These are phyloP conservation scores for Mimas tiliae DNA, from an alignment of 2,888 invertebrate species.

Conservation along the genomic window DNA sequence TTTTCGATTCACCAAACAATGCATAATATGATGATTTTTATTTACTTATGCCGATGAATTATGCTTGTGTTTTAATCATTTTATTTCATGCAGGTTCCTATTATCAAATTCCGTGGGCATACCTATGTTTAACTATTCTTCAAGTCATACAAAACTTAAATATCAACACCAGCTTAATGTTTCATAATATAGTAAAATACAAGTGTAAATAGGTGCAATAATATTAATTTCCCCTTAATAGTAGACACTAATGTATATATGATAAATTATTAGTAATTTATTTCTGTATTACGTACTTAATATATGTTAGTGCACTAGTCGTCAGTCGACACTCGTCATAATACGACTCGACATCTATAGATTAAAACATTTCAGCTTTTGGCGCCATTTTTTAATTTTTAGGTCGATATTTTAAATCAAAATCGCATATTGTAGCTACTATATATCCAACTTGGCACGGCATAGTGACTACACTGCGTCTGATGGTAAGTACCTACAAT, in stretches of 20 bases:
- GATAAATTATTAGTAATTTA: not conserved
- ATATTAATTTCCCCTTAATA: not conserved
- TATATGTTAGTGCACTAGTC: slow-evolving; percentile 10
- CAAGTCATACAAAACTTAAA: not conserved
- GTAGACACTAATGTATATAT: not conserved
- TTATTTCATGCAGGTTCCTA: too few species aligned
- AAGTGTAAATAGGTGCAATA: slow-evolving; percentile 8
- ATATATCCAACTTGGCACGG: not conserved
- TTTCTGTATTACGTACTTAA: not conserved
- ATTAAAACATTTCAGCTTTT: not conserved
- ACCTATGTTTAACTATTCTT: too few species aligned
- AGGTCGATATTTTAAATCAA: not conserved
- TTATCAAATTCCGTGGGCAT: too few species aligned
- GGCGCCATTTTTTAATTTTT: not conserved
- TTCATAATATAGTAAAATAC: too few species aligned
- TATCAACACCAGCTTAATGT: too few species aligned
- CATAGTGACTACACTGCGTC: too few species aligned
- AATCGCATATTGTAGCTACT: not conserved
- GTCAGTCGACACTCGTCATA: not conserved
- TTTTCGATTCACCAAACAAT: not conserved
- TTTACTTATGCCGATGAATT: too few species aligned
- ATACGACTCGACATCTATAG: not conserved
- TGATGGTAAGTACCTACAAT: too few species aligned
- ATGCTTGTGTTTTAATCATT: slow-evolving; percentile 2
- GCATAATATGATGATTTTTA: not conserved